Evolutionary conservation across 1,140 invertebrate species (phyloP), one percentile per base, ranked within the genome.

Genomic region (Mactra quadrangularis): DNA sequence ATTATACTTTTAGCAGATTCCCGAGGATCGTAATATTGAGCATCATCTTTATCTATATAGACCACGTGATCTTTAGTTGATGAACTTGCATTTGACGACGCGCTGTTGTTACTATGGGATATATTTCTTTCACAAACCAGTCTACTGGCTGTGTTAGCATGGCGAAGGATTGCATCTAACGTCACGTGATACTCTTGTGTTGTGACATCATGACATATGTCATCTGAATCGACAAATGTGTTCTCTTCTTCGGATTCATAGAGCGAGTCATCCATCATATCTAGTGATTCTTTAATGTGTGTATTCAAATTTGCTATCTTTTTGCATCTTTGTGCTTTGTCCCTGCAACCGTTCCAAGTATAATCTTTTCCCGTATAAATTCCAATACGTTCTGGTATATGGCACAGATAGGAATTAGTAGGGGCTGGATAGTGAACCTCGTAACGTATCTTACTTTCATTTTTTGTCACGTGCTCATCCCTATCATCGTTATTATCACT

Each of bases 171-270:
- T 15, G 70, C 66, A 35, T 53, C 59, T 31, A 74, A n/a, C 11
- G 47, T 55, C 1, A 82, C 7, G 19, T n/a, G 17, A 57, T 38
- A 55, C 11, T 38, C 15, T 41, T 41, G 38, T 41, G 6, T 50
- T 35, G 15, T 31, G 1, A 3, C n/a, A 19, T 27, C 76, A 79
- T 52, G 0, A 41, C 13, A 22, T 45, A 13, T 60, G 22, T 71
- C 64, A 25, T 38, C 38, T 27, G 22, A 35, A 3, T 82, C 79
- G 52, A 64, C 0, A 1, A 50, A 45, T 29, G 11, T 22, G 45
- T 33, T 38, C 22, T 82, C 79, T 38, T 82, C 79, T 13, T 82
- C 79, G 19, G 68, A 66, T 47, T 64, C 68, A 52, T 53, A 27
- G 45, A 62, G 25, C 62, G 31, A 25, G 47, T 71, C 55, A 29